Conservation (phyloP, 2,888 invertebrate genomes). For the Dione juno region DNA sequence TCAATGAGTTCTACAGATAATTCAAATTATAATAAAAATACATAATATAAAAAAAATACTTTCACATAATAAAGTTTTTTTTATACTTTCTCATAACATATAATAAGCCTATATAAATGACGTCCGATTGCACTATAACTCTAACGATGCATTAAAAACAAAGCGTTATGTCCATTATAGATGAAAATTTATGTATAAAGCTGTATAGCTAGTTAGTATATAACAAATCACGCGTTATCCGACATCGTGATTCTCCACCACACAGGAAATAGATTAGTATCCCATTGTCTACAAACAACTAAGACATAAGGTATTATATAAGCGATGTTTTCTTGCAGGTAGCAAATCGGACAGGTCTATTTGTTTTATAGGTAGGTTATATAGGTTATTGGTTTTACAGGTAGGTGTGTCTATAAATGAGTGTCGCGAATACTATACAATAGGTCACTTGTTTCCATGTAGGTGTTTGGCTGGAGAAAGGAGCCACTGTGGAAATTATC, state of each 20-base stretch:
- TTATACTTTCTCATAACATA: too few relatives aligned
- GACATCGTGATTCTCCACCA: slow-evolving; percentile 38
- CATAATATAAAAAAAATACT: too few relatives aligned
- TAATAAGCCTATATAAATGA: neutral
- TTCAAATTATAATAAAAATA: too few relatives aligned
- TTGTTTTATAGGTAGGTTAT: neutral
- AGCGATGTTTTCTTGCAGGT: slow-evolving; percentile 24
- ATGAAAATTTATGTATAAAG: slow-evolving; percentile 22
- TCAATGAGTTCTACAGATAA: too few relatives aligned
- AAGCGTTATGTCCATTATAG: slow-evolving; percentile 1
- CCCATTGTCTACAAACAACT: slow-evolving; percentile 31
- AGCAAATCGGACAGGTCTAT: slow-evolving; percentile 23
- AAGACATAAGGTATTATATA: slow-evolving; percentile 25
- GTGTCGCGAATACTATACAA: slow-evolving; percentile 10
- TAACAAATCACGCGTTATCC: slow-evolving; percentile 38
- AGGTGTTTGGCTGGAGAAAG: slow-evolving; percentile 19
- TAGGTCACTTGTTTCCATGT: slow-evolving; percentile 17
- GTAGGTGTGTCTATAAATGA: slow-evolving; percentile 9
- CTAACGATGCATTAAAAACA: neutral
- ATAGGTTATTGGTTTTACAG: too few relatives aligned
- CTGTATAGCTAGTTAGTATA: slow-evolving; percentile 28
- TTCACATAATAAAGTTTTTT: too few relatives aligned
- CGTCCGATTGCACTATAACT: neutral
- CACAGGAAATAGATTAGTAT: slow-evolving; percentile 41
- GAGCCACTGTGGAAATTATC: slow-evolving; percentile 22